Conservation (phyloP, 2,797 vertebrate species). For the Oryzias sinensis region DNA sequence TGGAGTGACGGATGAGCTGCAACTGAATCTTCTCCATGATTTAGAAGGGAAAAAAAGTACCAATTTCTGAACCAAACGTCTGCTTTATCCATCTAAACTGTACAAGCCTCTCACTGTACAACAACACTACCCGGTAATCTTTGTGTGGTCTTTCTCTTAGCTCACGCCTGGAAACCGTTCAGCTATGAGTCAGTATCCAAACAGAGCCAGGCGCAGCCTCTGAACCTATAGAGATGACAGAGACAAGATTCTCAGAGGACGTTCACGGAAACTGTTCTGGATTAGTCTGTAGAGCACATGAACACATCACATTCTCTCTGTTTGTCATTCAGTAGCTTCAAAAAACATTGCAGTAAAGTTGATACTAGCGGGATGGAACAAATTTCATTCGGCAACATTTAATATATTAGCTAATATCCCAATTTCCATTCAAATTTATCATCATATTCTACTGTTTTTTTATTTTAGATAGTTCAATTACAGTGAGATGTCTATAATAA, state of each 20-base stretch:
- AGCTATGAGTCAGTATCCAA: constrained; percentile 41
- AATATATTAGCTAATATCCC: background rate
- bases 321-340: constrained; percentile 2
- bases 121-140: constrained; percentile 9
- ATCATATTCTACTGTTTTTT: too few relatives aligned
- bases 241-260: constrained; percentile 35
- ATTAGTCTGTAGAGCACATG: constrained; percentile 12
- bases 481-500: too few relatives aligned
- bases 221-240: constrained; percentile 27
- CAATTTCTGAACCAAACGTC: constrained; percentile 12
- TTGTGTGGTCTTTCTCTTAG: constrained; percentile 1
- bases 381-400: background rate
- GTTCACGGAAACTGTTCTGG: constrained; percentile 18
- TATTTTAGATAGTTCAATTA: too few relatives aligned
- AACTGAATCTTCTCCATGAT: too few relatives aligned
- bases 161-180: constrained; percentile 27
- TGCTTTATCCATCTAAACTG: constrained; percentile 34
- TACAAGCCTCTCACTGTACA: too few relatives aligned
- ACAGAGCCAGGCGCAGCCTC: constrained; percentile 27
- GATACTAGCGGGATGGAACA: background rate
- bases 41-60: too few relatives aligned
- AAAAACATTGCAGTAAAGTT: background rate
- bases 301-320: background rate
- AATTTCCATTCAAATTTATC: too few relatives aligned
- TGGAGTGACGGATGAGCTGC: too few relatives aligned